phyloP scores from a whole-genome alignment of 2,888 invertebrate species.

The Galerucella pusilla region DNA sequence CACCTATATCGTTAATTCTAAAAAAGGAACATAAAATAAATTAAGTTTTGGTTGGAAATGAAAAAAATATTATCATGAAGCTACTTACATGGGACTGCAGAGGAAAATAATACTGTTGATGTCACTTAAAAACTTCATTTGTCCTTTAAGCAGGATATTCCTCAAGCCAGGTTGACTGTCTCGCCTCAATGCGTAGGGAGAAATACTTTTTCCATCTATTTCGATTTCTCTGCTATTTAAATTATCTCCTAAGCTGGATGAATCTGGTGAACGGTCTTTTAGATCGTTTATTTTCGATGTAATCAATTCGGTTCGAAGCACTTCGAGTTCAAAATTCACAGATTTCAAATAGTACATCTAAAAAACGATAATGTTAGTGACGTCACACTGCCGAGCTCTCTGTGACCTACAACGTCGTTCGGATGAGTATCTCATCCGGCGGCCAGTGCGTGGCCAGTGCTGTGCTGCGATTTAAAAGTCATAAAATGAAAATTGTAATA shows the following conservation, averaged over 20 bases:
- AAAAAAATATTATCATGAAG: neutral
- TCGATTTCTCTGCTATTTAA: conserved; percentile 52
- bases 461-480: too few relatives aligned
- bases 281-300: conserved; percentile 35
- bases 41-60: too few relatives aligned
- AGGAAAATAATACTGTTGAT: conserved; percentile 85
- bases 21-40: neutral
- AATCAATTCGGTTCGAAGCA: conserved; percentile 68
- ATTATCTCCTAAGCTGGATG: conserved; percentile 43
- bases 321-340: conserved; percentile 87
- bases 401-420: neutral
- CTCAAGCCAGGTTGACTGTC: conserved; percentile 70
- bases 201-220: conserved; percentile 59
- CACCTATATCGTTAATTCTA: conserved; percentile 86
- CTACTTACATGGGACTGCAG: conserved; percentile 86
- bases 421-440: too few relatives aligned
- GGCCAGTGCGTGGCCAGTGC: too few relatives aligned
- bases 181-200: conserved; percentile 59
- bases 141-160: conserved; percentile 85
- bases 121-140: conserved; percentile 85
- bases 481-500: too few relatives aligned
- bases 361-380: conserved; percentile 43
- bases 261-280: conserved; percentile 26
- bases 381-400: neutral
- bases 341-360: conserved; percentile 83